phyloP scores from a whole-genome alignment of 2,113 vertebrate species.

The Ibidorhyncha struthersii region DNA sequence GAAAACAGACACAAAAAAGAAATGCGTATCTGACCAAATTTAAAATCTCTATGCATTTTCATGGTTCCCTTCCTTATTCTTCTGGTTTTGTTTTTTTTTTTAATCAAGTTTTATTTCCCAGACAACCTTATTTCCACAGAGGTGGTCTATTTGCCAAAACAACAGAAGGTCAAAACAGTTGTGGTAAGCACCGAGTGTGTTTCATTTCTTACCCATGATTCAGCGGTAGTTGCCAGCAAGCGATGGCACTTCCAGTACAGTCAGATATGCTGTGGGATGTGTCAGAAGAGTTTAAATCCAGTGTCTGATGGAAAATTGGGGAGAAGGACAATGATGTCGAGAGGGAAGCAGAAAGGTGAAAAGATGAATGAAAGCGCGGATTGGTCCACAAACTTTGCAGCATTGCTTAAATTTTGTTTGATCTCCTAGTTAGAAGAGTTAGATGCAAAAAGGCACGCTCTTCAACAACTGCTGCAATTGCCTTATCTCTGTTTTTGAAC shows the following conservation, averaged over 20 bases:
- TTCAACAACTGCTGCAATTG: not conserved
- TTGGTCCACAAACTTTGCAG: not conserved
- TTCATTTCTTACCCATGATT: not conserved
- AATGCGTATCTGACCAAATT: not conserved
- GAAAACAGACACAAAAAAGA: not conserved
- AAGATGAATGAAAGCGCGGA: not conserved
- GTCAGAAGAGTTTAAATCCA: not conserved
- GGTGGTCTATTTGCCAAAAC: not conserved
- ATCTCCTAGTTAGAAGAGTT: not conserved
- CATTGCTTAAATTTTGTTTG: not conserved
- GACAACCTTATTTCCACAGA: not conserved
- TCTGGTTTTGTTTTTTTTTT: not conserved
- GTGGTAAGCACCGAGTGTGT: fast-evolving
- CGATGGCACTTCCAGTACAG: not conserved
- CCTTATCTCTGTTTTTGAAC: not conserved
- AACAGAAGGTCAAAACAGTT: not conserved
- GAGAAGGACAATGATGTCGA: not conserved
- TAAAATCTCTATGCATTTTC: not conserved
- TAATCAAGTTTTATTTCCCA: not conserved
- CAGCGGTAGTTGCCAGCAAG: not conserved
- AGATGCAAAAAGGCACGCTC: not conserved
- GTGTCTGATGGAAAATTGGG: not conserved
- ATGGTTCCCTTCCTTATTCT: not conserved
- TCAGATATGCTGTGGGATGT: not conserved
- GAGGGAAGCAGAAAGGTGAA: not conserved